These are phyloP conservation scores for Caenorhabditis virilis DNA, from an alignment of 2,888 invertebrate species.

Conservation along the genomic window DNA sequence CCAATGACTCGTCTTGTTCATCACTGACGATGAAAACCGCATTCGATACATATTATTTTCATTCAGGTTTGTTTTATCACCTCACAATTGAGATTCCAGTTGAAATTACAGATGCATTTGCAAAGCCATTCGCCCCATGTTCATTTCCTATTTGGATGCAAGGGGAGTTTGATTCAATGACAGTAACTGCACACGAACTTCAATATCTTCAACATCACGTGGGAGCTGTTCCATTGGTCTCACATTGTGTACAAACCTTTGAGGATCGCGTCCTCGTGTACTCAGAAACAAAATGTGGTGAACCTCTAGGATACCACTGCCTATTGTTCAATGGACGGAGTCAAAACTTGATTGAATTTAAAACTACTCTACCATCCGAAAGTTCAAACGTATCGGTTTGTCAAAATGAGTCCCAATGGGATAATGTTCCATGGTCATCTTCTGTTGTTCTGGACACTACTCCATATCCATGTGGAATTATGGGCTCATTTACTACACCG, in stretches of 20 bases:
- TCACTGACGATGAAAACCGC: constrained; percentile 34
- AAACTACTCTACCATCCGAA: constrained; percentile 49
- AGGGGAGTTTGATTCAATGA: constrained; percentile 54
- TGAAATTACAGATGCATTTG: constrained; percentile 20
- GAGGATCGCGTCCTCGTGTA: constrained; percentile 54
- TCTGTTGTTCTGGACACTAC: constrained; percentile 36
- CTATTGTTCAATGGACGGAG: constrained; percentile 56
- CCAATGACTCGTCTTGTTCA: constrained; percentile 46
- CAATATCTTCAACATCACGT: constrained; percentile 39
- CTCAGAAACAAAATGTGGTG: constrained; percentile 58
- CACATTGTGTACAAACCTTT: constrained; percentile 52
- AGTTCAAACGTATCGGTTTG: constrained; percentile 35
- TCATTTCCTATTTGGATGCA: constrained; percentile 55
- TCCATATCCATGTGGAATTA: constrained; percentile 46
- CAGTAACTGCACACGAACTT: constrained; percentile 40
- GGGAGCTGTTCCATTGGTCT: constrained; percentile 48
- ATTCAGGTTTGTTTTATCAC: too few species aligned
- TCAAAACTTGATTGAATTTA: constrained; percentile 57
- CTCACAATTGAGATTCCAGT: too few species aligned
- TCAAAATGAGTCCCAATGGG: constrained; percentile 37
- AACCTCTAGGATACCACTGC: constrained; percentile 59
- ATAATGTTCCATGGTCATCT: constrained; percentile 38
- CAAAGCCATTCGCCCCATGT: constrained; percentile 49
- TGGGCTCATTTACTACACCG: constrained; percentile 46
- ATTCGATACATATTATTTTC: constrained; percentile 43